Evolutionary conservation across 2,113 vertebrate genomes (phyloP), one percentile per base, ranked within the genome.

Genomic region (Podarcis raffonei): DNA sequence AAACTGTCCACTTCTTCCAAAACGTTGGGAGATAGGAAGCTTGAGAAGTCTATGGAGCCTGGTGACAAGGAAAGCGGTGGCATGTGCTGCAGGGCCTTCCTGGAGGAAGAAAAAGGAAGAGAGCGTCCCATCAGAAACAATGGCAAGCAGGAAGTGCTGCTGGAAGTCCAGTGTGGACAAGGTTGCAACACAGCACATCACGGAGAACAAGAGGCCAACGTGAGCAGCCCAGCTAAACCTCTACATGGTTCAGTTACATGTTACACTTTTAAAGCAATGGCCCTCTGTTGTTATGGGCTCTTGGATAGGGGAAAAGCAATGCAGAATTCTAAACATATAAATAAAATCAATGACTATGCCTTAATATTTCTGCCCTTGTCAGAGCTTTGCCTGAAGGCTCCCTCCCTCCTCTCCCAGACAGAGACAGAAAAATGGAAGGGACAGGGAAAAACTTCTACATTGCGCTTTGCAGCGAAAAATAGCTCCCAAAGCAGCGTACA

Each of bases 1-100:
- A 99, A 99, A 90, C 97, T 98, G 90, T 99, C 99, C 35, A 99
- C 98, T 94, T 99, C 99, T 95, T 99, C 98, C 91, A 99, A 96
- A 92, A 99, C 98, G 79, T 98, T 99, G 32, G 98, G 94, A 32
- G 99, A 99, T 48, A 99, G 98, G 95, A 99, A 99, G 95, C 98
- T 98, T 69, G 99, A 98, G 92, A 99, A 97, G 89, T 99, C 98
- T 0, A 98, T 97, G 80, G 99, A 99, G 42, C 98, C 98, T 0
- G 98, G 96, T 0, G 98, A 98, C 3, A 99, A 97, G 39, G 99
- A 99, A 2, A 99, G 93, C 0, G 99, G 99, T 3, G 98, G 98
- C 98, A 99, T 99, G 94, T 99, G 99, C 39, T 97, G 97, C 91
- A 99, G 96, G 66, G 99, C 99, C 97, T 98, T 99, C 95, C 99